These are phyloP conservation scores for Pavo muticus DNA, from an alignment of 2,113 vertebrate genomes.

Conservation along the genomic window DNA sequence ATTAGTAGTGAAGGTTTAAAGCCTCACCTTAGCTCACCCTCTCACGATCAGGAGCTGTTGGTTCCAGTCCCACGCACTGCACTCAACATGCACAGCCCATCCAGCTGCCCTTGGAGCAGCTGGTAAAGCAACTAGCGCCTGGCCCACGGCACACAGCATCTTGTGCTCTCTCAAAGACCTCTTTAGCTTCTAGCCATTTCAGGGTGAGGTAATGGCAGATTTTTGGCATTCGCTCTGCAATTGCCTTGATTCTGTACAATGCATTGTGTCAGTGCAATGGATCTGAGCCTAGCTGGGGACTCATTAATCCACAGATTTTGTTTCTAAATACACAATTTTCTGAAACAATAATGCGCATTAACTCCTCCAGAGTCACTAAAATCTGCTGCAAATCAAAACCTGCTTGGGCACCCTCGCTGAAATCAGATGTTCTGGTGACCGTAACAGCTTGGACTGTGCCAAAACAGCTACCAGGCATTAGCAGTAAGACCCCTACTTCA, in stretches of 20 bases:
- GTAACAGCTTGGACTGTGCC: rapidly evolving
- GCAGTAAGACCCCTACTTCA: not conserved
- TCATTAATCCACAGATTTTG: slow-evolving; percentile 33
- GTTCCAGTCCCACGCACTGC: not conserved
- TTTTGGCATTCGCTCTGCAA: not conserved
- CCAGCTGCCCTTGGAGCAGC: not conserved
- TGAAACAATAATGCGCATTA: not conserved
- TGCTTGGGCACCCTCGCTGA: not conserved
- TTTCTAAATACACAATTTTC: slow-evolving; percentile 39
- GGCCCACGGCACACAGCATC: not conserved
- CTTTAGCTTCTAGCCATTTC: not conserved
- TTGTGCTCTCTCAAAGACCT: not conserved
- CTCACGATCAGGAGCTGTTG: rapidly evolving
- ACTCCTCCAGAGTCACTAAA: slow-evolving; percentile 23
- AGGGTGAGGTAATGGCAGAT: slow-evolving; percentile 45
- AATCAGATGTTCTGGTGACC: not conserved
- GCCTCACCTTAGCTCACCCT: slow-evolving; percentile 15
- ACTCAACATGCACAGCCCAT: rapidly evolving
- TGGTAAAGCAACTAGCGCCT: not conserved
- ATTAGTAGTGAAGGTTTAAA: not conserved
- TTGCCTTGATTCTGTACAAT: not conserved
- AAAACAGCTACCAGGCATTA: not conserved
- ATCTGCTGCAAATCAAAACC: slow-evolving; percentile 42
- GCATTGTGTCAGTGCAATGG: not conserved
- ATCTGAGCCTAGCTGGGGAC: slow-evolving; percentile 8